These are phyloP conservation scores for Gymnoscelis rufifasciata DNA, from an alignment of 2,888 invertebrate species.

Conservation along the genomic window DNA sequence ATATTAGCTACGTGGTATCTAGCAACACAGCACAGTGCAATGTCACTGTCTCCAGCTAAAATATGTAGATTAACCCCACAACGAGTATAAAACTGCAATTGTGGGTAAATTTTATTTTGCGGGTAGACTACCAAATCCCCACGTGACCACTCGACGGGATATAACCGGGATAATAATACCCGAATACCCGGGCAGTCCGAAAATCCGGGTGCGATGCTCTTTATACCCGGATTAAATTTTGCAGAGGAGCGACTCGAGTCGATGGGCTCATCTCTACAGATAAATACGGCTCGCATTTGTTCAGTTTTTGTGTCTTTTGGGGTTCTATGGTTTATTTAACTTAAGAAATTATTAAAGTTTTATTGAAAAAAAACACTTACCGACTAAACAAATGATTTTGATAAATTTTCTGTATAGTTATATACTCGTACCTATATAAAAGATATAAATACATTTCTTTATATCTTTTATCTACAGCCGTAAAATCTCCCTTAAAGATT, in stretches of 20 bases:
- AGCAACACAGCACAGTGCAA: conserved; percentile 23
- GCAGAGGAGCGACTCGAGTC: conserved; percentile 53
- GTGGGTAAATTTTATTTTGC: conserved; percentile 33
- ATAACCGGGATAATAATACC: conserved; percentile 36
- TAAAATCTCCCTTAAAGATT: no score
- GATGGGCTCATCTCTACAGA: conserved; percentile 46
- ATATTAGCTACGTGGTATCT: conserved; percentile 7
- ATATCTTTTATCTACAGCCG: no score
- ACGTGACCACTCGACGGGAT: conserved; percentile 48
- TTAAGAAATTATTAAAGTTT: no score
- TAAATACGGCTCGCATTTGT: conserved; percentile 42
- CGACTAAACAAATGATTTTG: no score
- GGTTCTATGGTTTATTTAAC: no score
- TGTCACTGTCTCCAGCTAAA: conserved; percentile 30
- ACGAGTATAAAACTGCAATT: conserved; percentile 42
- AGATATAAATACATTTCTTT: no score
- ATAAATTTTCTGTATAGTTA: no score
- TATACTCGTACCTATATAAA: no score
- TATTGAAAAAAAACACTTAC: no score
- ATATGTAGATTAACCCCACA: conserved; percentile 45
- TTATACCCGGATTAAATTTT: conserved; percentile 68
- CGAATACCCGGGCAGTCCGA: conserved; percentile 26
- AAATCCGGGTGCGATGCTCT: conserved; percentile 42
- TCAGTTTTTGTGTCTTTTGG: conserved; percentile 30
- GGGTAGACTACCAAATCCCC: conserved; percentile 40